Percentiles rank a stretch among this genome's conserved stretches.
Conservation (phyloP, 2,113 vertebrate species). For the Phalacrocorax aristotelis region DNA sequence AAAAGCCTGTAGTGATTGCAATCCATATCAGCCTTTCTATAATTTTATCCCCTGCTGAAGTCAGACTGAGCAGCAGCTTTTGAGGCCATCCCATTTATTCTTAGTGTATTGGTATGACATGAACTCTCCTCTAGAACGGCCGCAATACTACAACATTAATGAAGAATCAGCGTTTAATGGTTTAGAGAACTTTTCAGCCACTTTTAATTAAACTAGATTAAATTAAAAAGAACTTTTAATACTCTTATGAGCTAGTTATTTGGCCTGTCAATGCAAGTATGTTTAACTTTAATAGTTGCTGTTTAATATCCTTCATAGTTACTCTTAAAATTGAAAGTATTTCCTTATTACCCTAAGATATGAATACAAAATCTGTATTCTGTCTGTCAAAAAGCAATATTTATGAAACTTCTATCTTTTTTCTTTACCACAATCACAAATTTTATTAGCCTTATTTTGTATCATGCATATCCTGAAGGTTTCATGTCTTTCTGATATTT, state of each 20-base stretch:
- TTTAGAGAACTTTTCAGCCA: background rate
- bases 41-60: background rate
- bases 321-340: background rate
- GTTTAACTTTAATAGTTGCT: background rate
- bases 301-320: background rate
- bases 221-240: background rate
- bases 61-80: background rate
- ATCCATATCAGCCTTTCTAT: background rate
- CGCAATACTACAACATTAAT: background rate
- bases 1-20: background rate
- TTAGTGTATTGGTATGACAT: too few species aligned
- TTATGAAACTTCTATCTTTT: background rate
- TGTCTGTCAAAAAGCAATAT: background rate
- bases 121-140: background rate
- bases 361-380: background rate
- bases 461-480: background rate
- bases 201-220: background rate
- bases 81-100: accelerated
- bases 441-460: background rate
- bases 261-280: background rate
- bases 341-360: background rate
- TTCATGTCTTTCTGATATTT: background rate
- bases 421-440: background rate
- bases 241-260: background rate
- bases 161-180: background rate